Evolutionary conservation across 1,140 invertebrate species (phyloP), one percentile per base, ranked within the genome.

Genomic region (Rhizoglyphus robini): DNA sequence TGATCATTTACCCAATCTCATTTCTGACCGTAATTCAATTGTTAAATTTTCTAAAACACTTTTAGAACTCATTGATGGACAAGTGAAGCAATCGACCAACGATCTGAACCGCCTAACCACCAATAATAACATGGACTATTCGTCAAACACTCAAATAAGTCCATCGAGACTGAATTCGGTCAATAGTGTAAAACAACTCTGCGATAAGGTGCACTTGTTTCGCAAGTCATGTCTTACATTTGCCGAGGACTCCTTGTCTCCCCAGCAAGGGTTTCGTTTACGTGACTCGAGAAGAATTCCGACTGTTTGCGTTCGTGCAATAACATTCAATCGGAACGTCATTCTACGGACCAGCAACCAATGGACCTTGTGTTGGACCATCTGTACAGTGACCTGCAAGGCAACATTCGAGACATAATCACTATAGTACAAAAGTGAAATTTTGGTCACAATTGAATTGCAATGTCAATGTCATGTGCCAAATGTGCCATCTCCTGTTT

Each of bases 261-360:
- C 88, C 23, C 87, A 90, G 23, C 88, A 90, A 72, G 88, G 8
- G 90, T 93, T 73, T 78, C 92, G 62, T 81, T 93, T 3, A 83
- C 84, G 0, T 79, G 85, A 8, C 78, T 96, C 27, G 89, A 93
- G 73, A 79, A 80, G 1, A 86, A 91, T 73, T 86, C 86, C 25
- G 81, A 86, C 68, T 82, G 83, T 70, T 72, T 90, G 63, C 81
- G 87, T 49, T 84, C 84, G 1, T 74, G 73, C 62, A 72, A n/a
- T n/a, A n/a, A n/a, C n/a, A 85, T 4, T 85, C 85, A 57, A 82
- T 82, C 63, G 72, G 74, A 30, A 73, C 68, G 34, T 71, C 74
- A 29, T 70, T 59, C n/a, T n/a, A n/a, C n/a, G n/a, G n/a, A n/a
- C n/a, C n/a, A n/a, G n/a, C n/a, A n/a, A n/a, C n/a, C n/a, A n/a